Base-by-base conservation (phyloP, 23 tunicate genomes). In the Trididemnum miniatum region DNA sequence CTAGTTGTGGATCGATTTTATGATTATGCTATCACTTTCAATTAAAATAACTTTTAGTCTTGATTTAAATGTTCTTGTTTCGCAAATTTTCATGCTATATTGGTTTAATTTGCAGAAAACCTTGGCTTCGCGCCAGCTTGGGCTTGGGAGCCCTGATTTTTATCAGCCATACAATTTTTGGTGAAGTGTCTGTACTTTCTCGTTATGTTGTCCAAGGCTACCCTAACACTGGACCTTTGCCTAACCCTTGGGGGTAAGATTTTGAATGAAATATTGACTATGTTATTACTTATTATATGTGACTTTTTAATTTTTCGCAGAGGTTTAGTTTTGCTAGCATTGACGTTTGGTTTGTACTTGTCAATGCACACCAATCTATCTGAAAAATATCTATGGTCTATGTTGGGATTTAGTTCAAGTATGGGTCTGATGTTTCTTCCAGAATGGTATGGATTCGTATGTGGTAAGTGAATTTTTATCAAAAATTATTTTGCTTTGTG, bases 201-300 rank as follows among this genome's bases (percentile, higher is more conserved):
- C 83, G 92, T 2, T 87, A 81, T 51, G 38, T 84, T 27, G 86
- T 87, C 7, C 51, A 65, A 72, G 82, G 86, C 23, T 75, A 79
- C 40, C 86, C 86, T 15, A 50, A 81, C 39, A 49, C 86, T 27
- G 86, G 92, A 40, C 92, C 92, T 4, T 20, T 59, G 31, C 86
- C 92, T 1, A 87, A 75, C 44, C 92, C 92, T 44, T 87, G 92
- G 92, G 85, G 92, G 92, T 87, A 59, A 81, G 75, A 31, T n/a
- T n/a, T n/a, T n/a, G n/a, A n/a, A n/a, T n/a, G n/a, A n/a, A n/a
- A n/a, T n/a, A n/a, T n/a, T n/a, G n/a, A n/a, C n/a, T n/a, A n/a
- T n/a, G n/a, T n/a, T n/a, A n/a, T n/a, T n/a, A n/a, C n/a, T n/a
- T n/a, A n/a, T n/a, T n/a, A n/a, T n/a, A n/a, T n/a, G n/a, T n/a